Evolutionary conservation across 1,140 invertebrate species (phyloP).

Genomic region (Drosophila pseudoananassae): DNA sequence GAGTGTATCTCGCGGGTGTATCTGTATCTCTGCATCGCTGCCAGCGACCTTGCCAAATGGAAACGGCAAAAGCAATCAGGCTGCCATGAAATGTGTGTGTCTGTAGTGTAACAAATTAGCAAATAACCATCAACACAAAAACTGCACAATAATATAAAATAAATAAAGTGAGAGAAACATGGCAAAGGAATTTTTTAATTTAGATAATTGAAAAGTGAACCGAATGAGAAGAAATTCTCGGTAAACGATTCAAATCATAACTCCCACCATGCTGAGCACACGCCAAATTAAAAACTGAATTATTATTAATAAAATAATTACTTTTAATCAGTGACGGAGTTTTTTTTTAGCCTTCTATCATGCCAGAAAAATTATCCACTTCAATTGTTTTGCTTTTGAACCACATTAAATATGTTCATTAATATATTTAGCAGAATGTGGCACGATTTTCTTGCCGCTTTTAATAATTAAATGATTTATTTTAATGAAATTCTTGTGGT

Average conservation of each 20-base stretch:
- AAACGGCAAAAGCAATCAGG: constrained; percentile 67
- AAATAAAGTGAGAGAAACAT: constrained; percentile 48
- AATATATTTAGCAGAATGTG: constrained; percentile 15
- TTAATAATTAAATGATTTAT: constrained; percentile 51
- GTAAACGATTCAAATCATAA: constrained; percentile 19
- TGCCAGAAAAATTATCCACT: background rate
- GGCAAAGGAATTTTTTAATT: constrained; percentile 74
- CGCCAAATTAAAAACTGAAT: constrained; percentile 21
- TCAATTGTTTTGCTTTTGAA: constrained; percentile 6
- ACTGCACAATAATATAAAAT: constrained; percentile 40
- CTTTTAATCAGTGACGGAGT: constrained; percentile 33
- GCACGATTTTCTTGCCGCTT: constrained; percentile 18
- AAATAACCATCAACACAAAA: constrained; percentile 52
- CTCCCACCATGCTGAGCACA: background rate
- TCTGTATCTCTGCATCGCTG: constrained; percentile 34
- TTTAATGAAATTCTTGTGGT: constrained; percentile 37
- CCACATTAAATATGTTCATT: background rate
- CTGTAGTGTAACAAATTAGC: constrained; percentile 60
- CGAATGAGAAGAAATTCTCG: constrained; percentile 45
- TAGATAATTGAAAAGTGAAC: constrained; percentile 71
- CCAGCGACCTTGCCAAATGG: constrained; percentile 59
- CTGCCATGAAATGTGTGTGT: constrained; percentile 52
- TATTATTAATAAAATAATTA: constrained; percentile 40
- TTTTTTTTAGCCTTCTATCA: background rate
- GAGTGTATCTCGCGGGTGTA: constrained; percentile 41